A percentile compares a stretch with the other conserved stretches of the same genome.
phyloP scores from a whole-genome alignment of 1,140 invertebrate genomes.

The Meteorus sp. region DNA sequence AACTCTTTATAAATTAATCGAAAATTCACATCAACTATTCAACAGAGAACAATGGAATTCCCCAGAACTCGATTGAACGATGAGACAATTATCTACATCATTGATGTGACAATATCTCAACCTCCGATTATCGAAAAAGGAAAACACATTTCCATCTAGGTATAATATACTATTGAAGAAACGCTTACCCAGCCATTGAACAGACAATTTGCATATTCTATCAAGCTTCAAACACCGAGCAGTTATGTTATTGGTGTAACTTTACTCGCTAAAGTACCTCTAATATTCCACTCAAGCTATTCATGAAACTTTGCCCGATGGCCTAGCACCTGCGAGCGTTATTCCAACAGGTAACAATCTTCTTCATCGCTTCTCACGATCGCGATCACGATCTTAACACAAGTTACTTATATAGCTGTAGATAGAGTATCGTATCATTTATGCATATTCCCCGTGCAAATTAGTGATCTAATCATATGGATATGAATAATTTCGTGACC shows the following conservation, averaged over 20 bases:
- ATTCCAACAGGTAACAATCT: constrained; percentile 26
- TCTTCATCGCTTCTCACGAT: not conserved
- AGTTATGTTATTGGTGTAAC: constrained; percentile 36
- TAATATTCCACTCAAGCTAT: constrained; percentile 33
- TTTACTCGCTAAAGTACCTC: constrained; percentile 31
- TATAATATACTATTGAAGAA: constrained; percentile 14
- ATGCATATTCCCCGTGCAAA: too few species aligned
- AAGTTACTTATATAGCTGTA: too few species aligned
- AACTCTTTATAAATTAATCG: too few species aligned
- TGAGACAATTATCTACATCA: not conserved
- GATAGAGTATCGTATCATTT: too few species aligned
- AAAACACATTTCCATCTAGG: not conserved
- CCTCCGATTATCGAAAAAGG: too few species aligned
- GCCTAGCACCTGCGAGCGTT: constrained; percentile 21
- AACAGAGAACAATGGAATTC: too few species aligned
- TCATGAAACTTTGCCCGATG: constrained; percentile 32
- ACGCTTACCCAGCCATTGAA: constrained; percentile 33
- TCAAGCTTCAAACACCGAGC: constrained; percentile 26
- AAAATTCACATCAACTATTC: not conserved
- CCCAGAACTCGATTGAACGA: not conserved
- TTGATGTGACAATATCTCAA: not conserved
- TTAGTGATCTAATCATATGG: too few species aligned
- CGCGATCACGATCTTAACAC: too few species aligned
- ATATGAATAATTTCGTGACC: too few species aligned
- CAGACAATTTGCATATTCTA: constrained; percentile 36